phyloP scores from a whole-genome alignment of 2,113 vertebrate species.

The Sebastes fasciatus region DNA sequence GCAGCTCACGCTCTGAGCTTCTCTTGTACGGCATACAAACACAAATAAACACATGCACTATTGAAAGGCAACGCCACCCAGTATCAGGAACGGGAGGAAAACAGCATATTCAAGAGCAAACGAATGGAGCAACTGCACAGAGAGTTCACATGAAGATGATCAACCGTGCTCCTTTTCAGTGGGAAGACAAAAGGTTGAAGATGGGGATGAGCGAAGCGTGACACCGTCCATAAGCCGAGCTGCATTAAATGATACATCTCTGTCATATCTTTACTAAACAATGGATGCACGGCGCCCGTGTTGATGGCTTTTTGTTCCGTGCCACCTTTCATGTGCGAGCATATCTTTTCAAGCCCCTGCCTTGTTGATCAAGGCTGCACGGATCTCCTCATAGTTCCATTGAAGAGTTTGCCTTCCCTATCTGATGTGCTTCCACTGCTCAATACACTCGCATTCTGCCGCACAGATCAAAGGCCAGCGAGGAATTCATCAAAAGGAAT shows the following conservation, averaged over 20 bases:
- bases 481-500: constrained; percentile 70
- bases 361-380: constrained; percentile 43
- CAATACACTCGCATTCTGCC: constrained; percentile 29
- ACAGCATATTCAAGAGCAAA: constrained; percentile 4
- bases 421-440: constrained; percentile 45
- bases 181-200: constrained; percentile 8
- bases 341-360: constrained; percentile 36
- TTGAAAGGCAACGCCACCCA: constrained; percentile 2
- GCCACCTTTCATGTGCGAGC: constrained; percentile 33
- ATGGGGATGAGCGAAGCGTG: neutral
- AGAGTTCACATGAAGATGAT: neutral
- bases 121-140: neutral
- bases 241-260: constrained; percentile 23
- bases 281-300: neutral
- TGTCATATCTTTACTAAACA: constrained; percentile 36
- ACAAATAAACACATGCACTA: neutral
- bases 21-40: constrained; percentile 10
- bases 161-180: neutral
- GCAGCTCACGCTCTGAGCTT: neutral
- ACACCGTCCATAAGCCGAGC: neutral
- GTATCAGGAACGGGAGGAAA: neutral
- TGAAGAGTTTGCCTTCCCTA: constrained; percentile 34
- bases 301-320: constrained; percentile 24
- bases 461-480: constrained; percentile 64
- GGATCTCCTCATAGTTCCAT: neutral